Evolutionary conservation across 2,888 invertebrate species (phyloP).

Genomic region (Ophion ventricosus): DNA sequence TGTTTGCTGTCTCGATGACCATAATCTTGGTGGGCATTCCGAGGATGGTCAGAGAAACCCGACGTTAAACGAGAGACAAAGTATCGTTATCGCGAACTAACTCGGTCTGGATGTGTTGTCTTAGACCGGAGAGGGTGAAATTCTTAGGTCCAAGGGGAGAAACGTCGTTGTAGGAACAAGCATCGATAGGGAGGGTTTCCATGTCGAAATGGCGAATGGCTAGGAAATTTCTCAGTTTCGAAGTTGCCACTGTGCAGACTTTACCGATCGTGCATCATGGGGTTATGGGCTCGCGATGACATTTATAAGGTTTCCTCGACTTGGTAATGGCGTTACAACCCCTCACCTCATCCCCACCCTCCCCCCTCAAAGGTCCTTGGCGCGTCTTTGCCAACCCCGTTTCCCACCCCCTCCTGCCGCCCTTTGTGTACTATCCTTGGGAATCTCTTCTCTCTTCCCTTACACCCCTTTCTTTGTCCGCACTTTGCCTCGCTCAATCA

Average conservation of each 20-base stretch:
- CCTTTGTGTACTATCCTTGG: slow-evolving; percentile 19
- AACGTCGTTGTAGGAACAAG: slow-evolving; percentile 53
- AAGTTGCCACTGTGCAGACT: slow-evolving; percentile 51
- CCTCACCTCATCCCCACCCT: not conserved
- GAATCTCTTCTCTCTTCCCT: slow-evolving; percentile 20
- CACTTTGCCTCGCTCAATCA: slow-evolving; percentile 50
- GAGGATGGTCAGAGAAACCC: not conserved
- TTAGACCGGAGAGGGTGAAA: not conserved
- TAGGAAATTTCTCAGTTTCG: slow-evolving; percentile 56
- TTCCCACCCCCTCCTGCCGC: not conserved
- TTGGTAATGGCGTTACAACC: slow-evolving; percentile 60
- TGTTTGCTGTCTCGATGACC: not conserved
- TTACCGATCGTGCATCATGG: slow-evolving; percentile 74
- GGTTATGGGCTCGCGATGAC: slow-evolving; percentile 77
- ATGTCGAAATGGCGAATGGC: slow-evolving; percentile 37
- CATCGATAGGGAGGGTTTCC: slow-evolving; percentile 38
- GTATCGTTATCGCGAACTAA: slow-evolving; percentile 48
- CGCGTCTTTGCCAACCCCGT: not conserved
- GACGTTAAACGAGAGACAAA: slow-evolving; percentile 48
- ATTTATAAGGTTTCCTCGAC: slow-evolving; percentile 76
- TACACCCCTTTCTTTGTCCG: slow-evolving; percentile 20
- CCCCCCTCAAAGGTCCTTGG: slow-evolving; percentile 13
- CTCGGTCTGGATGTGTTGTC: slow-evolving; percentile 12
- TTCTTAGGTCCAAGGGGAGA: not conserved
- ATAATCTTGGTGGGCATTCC: slow-evolving; percentile 9